Evolutionary conservation across 2,888 invertebrate species (phyloP).

Genomic region (Drosophila flavopinicola): DNA sequence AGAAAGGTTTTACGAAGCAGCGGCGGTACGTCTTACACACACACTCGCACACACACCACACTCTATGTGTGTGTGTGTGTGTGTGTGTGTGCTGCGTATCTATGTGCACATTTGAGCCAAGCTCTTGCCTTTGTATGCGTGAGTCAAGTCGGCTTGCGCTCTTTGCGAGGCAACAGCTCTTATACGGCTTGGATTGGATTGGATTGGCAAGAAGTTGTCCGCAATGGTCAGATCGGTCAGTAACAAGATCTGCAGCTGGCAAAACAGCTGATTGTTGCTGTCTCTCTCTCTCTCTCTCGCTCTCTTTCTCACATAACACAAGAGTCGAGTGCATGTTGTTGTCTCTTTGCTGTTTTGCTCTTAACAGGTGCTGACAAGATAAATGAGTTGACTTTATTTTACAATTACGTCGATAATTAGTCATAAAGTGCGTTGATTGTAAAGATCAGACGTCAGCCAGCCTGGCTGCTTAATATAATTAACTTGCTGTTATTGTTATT

Average conservation of each 20-base stretch:
- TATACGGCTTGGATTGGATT: no score
- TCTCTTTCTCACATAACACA: slow-evolving; percentile 5
- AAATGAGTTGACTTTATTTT: slow-evolving; percentile 45
- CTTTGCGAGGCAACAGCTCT: slow-evolving; percentile 36
- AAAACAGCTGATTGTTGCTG: slow-evolving; percentile 41
- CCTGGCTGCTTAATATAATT: slow-evolving; percentile 66
- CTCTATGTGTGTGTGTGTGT: slow-evolving; percentile 7
- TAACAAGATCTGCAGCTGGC: slow-evolving; percentile 1
- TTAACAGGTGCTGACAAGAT: slow-evolving; percentile 51
- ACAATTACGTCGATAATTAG: slow-evolving; percentile 71
- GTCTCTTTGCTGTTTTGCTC: slow-evolving; percentile 36
- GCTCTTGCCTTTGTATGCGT: slow-evolving; percentile 50
- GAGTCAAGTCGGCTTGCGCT: slow-evolving; percentile 23
- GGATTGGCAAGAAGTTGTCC: slow-evolving; percentile 21
- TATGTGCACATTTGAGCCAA: slow-evolving; percentile 66
- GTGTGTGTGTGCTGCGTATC: no score
- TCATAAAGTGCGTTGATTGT: slow-evolving; percentile 74
- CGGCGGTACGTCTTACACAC: slow-evolving; percentile 56
- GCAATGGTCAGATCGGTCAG: slow-evolving; percentile 25
- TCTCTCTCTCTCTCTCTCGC: slow-evolving; percentile 3
- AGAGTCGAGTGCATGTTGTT: slow-evolving; percentile 5
- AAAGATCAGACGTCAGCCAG: slow-evolving; percentile 62
- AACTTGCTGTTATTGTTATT: slow-evolving; percentile 44
- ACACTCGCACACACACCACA: slow-evolving; percentile 19
- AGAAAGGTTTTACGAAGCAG: slow-evolving; percentile 74